Base-by-base conservation (phyloP, 2,888 invertebrate genomes). In the Sinhomidia bicolor region DNA sequence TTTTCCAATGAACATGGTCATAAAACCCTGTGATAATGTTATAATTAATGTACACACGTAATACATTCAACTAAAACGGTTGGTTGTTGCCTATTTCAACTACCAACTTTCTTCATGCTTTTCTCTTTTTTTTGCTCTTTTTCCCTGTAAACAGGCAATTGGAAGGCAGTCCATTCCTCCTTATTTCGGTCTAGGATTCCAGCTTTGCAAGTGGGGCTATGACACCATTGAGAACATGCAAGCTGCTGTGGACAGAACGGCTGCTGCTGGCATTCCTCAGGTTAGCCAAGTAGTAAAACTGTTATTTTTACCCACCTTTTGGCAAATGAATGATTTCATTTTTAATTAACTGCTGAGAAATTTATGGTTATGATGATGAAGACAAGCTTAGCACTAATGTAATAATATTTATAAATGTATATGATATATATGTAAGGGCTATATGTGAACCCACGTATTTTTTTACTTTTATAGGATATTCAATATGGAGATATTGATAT, bases 151-250 rank as follows among this genome's bases (percentile, higher is more conserved):
- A 74, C 12, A 90, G 91, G 90, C 91, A 9, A 95, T 98, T 7
- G 97, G 97, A 0, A 94, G 95, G 85, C 97, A 97, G 0, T 95
- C 95, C 93, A 95, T 98, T 95, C 98, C 98, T 1, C 97, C 98
- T 0, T 97, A 96, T 93, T 98, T 98, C 98, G 94, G 96, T 12
- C 94, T 98, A 0, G 98, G 98, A 0, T 98, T 97, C 93, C 98
- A 98, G 94, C 94, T 98, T 54, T 97, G 97, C 95, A 95, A 87
- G 6, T 96, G 94, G 93, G 96, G 96, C 17, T 96, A 97, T 93
- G 95, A 95, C 82, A 95, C 95, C 32, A 93, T 96, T 89, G 95
- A 96, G 85, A 94, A 94, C 7, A 96, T 96, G 0, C 94, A 94
- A 91, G 94, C 94, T 88, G 95, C 96, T 0, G 96, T 96, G 95